Base-by-base conservation (phyloP, 2,797 vertebrate genomes). In the Dryobates pubescens region DNA sequence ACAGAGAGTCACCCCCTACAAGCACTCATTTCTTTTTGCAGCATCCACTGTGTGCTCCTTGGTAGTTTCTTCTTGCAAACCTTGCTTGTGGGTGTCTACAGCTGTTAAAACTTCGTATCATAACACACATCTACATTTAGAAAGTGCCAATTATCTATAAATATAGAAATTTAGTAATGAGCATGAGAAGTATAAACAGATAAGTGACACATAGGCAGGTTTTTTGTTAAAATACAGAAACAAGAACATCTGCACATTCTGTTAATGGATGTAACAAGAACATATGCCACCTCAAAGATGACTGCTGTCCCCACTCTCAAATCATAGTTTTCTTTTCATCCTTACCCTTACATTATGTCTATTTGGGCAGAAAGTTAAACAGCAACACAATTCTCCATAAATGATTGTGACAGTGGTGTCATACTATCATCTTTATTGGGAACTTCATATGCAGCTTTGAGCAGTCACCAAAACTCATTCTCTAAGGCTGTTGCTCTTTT, bases 201-300 rank as follows among this genome's bases (percentile, higher is more conserved):
- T 47, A 82, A 89, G 8, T 75, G 76, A 59, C 56, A 38, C 26
- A 29, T 7, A 75, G 19, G 13, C 32, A 89, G 5, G 23, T 26
- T 76, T 27, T 54, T 83, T 81, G 72, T 63, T 88, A 63, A 78
- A 88, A 83, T 49, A 69, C 26, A 77, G 70, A 88, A 89, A 74
- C 12, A 70, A 74, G 54, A 67, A 30, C 41, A 17, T 57, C 56
- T 72, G 22, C 15, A 1, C 53, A 30, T 71, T 77, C 75, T 92
- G 4, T 51, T 89, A n/a, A 68, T 51, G 69, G 65, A 84, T 58
- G 17, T 54, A 79, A 65, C 56, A 72, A 38, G 43, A 88, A 70
- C 41, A 45, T 63, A 89, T 88, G 34, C 47, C 70, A 75, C 53
- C 47, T 72, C 59, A 53, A 80, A 88, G 36, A 65, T 75, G 51